Evolutionary conservation across 1,140 invertebrate genomes (phyloP), one percentile per base, ranked within the genome.

Genomic region (Centruroides sculpturatus): DNA sequence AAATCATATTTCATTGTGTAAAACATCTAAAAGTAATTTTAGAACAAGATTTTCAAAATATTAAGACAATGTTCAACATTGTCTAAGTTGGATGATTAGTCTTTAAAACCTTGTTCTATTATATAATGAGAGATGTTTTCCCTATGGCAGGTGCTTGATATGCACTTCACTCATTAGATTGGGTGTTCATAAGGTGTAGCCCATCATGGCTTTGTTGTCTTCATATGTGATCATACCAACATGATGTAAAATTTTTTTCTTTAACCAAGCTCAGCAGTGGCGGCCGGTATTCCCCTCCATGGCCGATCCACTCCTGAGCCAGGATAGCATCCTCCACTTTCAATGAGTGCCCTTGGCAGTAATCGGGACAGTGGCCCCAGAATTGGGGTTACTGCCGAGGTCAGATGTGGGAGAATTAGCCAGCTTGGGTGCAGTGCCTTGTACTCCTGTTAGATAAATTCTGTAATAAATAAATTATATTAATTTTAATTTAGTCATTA

Each of bases 181-280:
- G 58, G 57, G 35, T 68, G 63, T 61, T 55, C 56, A 63, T 60
- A 59, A 62, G 60, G 64, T 60, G 55, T 47, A 60, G 50, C 62
- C 58, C 64, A 56, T 51, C 61, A 56, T 59, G 62, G 62, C 56
- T 62, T 64, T 66, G 68, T 69, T 69, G 66, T 69, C 68, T 69
- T 69, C 68, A 69, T 58, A 68, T 69, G 66, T 67, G 65, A 66
- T 69, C 68, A 69, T 69, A 66, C 63, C 63, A 62, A 48, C 55
- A 55, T 47, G 58, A 58, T 52, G 58, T 59, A 59, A 63, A 63
- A 46, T 55, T 53, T 48, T 35, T 63, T 41, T 41, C 36, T 41
- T 41, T 41, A 41, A 49, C 58, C 53, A 49, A 36, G 36, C 58
- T 57, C 62, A 54, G 48, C 49, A 59, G 55, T 59, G 62, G 62